Evolutionary conservation across 2,113 vertebrate genomes (phyloP).

Genomic region (Platichthys stellatus): DNA sequence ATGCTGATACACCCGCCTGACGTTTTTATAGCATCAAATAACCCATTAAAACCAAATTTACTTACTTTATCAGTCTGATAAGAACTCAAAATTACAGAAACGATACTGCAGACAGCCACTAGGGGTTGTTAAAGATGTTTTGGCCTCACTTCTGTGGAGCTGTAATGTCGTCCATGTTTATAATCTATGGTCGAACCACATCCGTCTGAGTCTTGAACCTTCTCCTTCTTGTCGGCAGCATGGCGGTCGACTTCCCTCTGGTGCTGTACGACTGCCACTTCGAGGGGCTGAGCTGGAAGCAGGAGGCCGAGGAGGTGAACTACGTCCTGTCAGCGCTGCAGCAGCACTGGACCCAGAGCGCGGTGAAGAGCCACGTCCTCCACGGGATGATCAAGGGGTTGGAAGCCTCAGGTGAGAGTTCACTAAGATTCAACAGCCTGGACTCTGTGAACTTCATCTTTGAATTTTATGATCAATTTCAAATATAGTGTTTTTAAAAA

Average conservation of each 20-base stretch:
- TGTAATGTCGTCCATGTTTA: no score
- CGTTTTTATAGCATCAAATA: no score
- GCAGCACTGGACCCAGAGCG: constrained; percentile 90
- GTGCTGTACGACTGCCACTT: constrained; percentile 91
- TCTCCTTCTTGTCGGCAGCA: constrained; percentile 78
- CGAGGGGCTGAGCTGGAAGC: constrained; percentile 85
- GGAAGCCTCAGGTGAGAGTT: constrained; percentile 58
- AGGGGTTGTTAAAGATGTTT: no score
- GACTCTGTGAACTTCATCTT: no score
- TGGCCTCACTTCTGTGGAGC: no score
- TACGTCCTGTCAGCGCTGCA: constrained; percentile 85
- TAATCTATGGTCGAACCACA: not conserved
- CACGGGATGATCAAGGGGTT: constrained; percentile 87
- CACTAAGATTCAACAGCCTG: not conserved
- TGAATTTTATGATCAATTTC: no score
- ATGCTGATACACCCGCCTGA: no score
- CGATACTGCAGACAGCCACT: not conserved
- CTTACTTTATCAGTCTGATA: no score
- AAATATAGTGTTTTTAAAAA: no score
- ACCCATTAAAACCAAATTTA: no score
- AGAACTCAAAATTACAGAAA: not conserved
- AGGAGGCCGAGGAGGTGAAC: constrained; percentile 83
- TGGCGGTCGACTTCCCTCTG: constrained; percentile 95
- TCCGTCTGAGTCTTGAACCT: not conserved
- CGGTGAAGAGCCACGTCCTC: constrained; percentile 86